Percentiles rank a stretch among this genome's conserved stretches.
Conservation (phyloP, 2,113 vertebrate species). For the Rana temporaria region DNA sequence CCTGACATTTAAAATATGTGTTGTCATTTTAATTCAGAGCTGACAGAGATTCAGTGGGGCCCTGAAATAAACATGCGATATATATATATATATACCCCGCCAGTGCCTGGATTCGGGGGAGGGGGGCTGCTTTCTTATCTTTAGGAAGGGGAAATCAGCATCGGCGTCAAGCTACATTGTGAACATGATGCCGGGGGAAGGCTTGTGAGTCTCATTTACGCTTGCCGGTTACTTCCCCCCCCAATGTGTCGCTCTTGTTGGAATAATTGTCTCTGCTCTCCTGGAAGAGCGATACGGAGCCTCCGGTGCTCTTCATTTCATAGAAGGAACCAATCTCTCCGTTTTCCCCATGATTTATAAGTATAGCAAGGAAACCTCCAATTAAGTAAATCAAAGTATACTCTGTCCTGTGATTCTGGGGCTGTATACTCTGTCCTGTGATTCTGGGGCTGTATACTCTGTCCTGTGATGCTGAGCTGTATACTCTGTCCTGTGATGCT, state of each 20-base stretch:
- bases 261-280: constrained; percentile 24
- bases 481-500: no score
- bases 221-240: not conserved
- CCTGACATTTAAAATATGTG: constrained; percentile 30
- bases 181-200: not conserved
- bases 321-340: not conserved
- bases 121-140: not conserved
- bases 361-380: not conserved
- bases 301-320: not conserved
- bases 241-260: not conserved
- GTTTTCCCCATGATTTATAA: not conserved
- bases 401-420: no score
- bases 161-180: not conserved
- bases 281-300: not conserved
- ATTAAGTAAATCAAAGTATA: no score
- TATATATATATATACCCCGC: not conserved
- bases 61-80: no score
- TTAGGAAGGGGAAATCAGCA: not conserved
- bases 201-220: not conserved
- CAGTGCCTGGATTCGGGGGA: not conserved
- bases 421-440: no score
- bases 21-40: not conserved
- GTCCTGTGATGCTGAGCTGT: no score
- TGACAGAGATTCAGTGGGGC: not conserved
- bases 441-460: no score